Evolutionary conservation across 2,888 invertebrate species (phyloP).

Genomic region (Metacarcinus magister): DNA sequence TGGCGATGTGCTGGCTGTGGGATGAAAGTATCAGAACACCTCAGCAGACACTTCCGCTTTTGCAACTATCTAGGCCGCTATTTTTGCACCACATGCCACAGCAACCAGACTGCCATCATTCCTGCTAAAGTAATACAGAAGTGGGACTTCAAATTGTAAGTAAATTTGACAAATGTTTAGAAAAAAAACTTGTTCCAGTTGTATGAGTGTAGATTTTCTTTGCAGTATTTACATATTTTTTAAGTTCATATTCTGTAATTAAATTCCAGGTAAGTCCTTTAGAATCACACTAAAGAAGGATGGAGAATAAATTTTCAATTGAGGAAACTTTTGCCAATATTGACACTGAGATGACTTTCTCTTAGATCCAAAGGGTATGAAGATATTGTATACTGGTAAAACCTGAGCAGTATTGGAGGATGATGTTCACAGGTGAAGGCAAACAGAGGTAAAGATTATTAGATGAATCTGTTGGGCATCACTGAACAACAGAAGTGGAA

Average conservation of each 20-base stretch:
- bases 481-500: too few species aligned
- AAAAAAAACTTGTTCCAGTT: neutral
- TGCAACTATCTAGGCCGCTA: slow-evolving; percentile 87
- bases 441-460: too few species aligned
- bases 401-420: too few species aligned
- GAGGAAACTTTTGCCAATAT: too few species aligned
- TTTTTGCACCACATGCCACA: slow-evolving; percentile 94
- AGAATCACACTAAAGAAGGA: neutral
- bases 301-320: neutral
- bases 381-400: too few species aligned
- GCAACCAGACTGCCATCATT: slow-evolving; percentile 90
- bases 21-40: slow-evolving; percentile 90
- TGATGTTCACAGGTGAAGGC: too few species aligned
- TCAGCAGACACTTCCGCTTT: slow-evolving; percentile 90
- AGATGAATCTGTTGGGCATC: too few species aligned
- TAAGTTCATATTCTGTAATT: neutral
- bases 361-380: too few species aligned
- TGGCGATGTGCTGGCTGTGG: slow-evolving; percentile 94
- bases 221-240: neutral
- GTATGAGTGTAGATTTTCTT: neutral
- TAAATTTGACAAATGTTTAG: neutral
- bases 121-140: slow-evolving; percentile 85
- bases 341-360: too few species aligned
- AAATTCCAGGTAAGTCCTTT: neutral
- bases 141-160: slow-evolving; percentile 81